phyloP scores from a whole-genome alignment of 2,113 vertebrate species.

The Poicephalus gulielmi region DNA sequence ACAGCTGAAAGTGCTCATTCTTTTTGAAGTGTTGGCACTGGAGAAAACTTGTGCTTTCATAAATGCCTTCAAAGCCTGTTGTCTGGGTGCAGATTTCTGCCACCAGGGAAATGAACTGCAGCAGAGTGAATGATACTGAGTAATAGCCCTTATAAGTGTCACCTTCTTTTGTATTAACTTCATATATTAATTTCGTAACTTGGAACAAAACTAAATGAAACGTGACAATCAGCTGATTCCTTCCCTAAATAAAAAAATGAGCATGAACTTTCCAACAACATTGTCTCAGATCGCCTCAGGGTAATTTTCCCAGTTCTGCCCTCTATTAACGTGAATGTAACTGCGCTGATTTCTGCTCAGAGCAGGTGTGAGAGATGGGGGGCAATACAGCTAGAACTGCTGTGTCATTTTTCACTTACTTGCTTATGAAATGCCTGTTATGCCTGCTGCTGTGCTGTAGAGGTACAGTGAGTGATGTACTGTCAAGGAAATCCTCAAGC shows the following conservation, averaged over 20 bases:
- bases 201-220: not conserved
- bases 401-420: slow-evolving; percentile 38
- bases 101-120: not conserved
- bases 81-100: not conserved
- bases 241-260: not conserved
- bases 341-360: not conserved
- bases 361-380: not conserved
- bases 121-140: not conserved
- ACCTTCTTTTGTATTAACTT: not conserved
- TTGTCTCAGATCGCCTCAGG: not conserved
- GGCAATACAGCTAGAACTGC: not conserved
- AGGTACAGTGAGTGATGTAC: not conserved
- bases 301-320: not conserved
- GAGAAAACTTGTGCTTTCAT: not conserved
- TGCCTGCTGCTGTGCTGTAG: not conserved
- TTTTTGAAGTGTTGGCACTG: not conserved
- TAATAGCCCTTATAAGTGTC: not conserved
- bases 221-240: not conserved
- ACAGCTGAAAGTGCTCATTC: not conserved
- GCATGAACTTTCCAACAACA: not conserved
- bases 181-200: not conserved
- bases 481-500: slow-evolving; percentile 39
- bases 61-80: not conserved
- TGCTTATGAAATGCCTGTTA: not conserved
- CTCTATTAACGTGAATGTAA: not conserved